These are phyloP conservation scores for Trichogramma dendrolimi DNA, from an alignment of 2,888 invertebrate species.

Conservation along the genomic window DNA sequence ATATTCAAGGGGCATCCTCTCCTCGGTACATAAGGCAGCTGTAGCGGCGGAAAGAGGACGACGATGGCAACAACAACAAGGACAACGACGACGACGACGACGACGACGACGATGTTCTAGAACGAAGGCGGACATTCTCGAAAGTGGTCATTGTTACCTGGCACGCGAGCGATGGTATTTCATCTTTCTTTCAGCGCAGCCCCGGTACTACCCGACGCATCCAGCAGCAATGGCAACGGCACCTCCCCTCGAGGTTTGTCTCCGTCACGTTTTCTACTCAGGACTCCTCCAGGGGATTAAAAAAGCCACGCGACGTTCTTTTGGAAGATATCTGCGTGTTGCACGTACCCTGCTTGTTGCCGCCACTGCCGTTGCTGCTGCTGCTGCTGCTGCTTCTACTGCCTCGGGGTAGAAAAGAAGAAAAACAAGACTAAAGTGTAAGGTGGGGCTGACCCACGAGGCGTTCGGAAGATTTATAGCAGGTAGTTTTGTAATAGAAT, in stretches of 20 bases:
- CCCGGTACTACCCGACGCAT: too few relatives aligned
- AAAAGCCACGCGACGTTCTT: conserved; percentile 7
- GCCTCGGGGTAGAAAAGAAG: conserved; percentile 8
- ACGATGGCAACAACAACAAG: too few relatives aligned
- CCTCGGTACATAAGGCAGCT: too few relatives aligned
- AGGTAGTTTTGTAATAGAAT: conserved; percentile 33
- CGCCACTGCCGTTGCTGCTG: conserved; percentile 3
- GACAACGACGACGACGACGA: too few relatives aligned
- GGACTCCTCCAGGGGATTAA: conserved; percentile 9
- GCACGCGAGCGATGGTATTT: conserved; percentile 5
- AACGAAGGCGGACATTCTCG: neutral
- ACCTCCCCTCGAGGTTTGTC: too few relatives aligned
- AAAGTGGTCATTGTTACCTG: conserved; percentile 11
- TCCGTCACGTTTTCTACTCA: neutral
- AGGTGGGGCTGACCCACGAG: neutral
- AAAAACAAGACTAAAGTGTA: neutral
- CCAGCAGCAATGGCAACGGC: too few relatives aligned
- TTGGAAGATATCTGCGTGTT: too few relatives aligned
- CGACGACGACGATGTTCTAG: too few relatives aligned
- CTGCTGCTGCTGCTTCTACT: conserved; percentile 13
- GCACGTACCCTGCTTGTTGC: neutral
- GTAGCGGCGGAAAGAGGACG: neutral
- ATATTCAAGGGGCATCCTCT: neutral
- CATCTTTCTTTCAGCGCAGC: conserved; percentile 12
- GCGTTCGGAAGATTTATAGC: conserved; percentile 28